These are phyloP conservation scores for Aphis craccivora DNA, from an alignment of 1,140 invertebrate species.

Conservation along the genomic window DNA sequence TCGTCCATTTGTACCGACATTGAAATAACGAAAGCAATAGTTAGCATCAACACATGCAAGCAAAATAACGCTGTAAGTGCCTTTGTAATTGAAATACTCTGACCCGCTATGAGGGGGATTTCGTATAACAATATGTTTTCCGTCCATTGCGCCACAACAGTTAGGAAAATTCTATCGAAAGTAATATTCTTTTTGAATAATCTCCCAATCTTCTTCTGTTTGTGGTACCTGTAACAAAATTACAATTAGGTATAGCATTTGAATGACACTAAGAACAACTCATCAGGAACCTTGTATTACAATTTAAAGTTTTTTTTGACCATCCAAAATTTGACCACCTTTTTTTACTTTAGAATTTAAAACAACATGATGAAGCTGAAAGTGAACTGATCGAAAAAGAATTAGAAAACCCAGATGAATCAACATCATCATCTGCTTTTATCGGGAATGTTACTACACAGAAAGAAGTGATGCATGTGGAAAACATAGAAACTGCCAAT, in stretches of 20 bases:
- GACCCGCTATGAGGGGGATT: conserved; percentile 63
- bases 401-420: conserved; percentile 6
- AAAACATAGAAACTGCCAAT: conserved; percentile 16
- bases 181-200: conserved; percentile 63
- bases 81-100: conserved; percentile 68
- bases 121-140: conserved; percentile 65
- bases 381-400: not conserved
- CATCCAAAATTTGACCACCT: too few relatives aligned
- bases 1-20: conserved; percentile 63
- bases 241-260: conserved; percentile 16
- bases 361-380: not conserved
- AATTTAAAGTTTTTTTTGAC: too few relatives aligned
- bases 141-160: conserved; percentile 65
- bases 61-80: conserved; percentile 64
- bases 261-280: too few relatives aligned
- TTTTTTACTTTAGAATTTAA: conserved; percentile 3
- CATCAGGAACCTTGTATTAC: too few relatives aligned
- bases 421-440: not conserved
- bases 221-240: conserved; percentile 60
- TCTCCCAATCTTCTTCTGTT: conserved; percentile 61
- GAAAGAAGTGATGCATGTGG: not conserved
- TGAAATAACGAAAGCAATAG: conserved; percentile 62
- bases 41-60: conserved; percentile 63
- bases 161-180: conserved; percentile 66
- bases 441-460: not conserved